Conservation (phyloP, 1,140 invertebrate species). For the Eupristina koningsbergeri region DNA sequence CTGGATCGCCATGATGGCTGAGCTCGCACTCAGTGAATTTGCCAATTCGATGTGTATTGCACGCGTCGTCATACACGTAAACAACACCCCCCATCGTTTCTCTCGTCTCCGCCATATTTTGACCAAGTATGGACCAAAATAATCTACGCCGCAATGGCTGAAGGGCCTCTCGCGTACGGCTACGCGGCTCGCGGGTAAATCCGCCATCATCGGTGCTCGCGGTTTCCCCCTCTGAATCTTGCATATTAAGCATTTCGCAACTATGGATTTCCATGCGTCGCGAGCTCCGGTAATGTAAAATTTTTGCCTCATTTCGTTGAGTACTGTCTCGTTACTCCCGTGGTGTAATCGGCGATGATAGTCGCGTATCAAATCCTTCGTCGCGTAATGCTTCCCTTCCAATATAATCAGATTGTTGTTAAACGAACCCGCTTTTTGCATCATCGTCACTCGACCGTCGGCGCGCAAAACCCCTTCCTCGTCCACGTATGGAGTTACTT, state of each 20-base stretch:
- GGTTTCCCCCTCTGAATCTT: no score
- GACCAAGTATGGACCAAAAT: constrained; percentile 50
- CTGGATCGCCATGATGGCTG: constrained; percentile 54
- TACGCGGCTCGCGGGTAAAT: background rate
- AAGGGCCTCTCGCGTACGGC: background rate
- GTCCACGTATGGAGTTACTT: background rate
- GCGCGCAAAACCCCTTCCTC: constrained; percentile 4
- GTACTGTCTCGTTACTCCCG: background rate
- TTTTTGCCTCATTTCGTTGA: background rate
- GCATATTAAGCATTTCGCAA: background rate
- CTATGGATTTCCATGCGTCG: background rate
- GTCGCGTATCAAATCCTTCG: background rate
- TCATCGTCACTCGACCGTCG: background rate
- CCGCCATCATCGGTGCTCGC: background rate
- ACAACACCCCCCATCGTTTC: no score
- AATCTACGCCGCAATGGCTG: background rate
- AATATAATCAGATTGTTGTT: background rate
- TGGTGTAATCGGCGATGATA: background rate
- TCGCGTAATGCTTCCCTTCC: no score
- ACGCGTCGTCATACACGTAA: no score
- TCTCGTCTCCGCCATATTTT: constrained; percentile 55
- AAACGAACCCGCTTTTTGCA: background rate
- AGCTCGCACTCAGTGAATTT: constrained; percentile 51
- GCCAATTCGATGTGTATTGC: no score
- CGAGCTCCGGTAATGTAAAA: background rate